These are phyloP conservation scores for Paramuricea clavata DNA, from an alignment of 92 coral and sea anemone genomes.

Conservation along the genomic window DNA sequence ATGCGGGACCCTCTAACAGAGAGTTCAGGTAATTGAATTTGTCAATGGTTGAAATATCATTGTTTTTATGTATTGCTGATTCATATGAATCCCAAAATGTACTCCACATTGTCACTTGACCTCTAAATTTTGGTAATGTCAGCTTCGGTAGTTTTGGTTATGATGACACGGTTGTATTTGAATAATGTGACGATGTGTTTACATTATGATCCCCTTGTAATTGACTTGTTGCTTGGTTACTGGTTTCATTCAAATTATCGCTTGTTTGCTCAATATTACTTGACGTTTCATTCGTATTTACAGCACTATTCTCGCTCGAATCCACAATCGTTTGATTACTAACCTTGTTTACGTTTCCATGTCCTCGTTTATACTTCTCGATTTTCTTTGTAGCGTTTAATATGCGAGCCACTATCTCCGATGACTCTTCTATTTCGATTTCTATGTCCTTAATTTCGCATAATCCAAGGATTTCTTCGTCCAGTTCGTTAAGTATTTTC, in stretches of 20 bases:
- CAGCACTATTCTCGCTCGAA: too few species aligned
- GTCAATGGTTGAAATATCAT: background rate
- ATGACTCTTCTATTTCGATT: slow-evolving; percentile 11
- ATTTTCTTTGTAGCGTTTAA: slow-evolving; percentile 1
- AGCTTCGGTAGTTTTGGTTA: background rate
- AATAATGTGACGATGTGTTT: too few species aligned
- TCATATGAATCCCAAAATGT: slow-evolving; percentile 32
- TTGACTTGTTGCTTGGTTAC: background rate
- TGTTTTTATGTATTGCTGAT: background rate
- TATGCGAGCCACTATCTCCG: slow-evolving; percentile 27
- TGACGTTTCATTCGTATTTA: too few species aligned
- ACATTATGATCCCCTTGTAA: background rate
- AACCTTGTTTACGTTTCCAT: background rate
- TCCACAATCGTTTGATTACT: background rate
- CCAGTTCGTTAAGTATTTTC: background rate
- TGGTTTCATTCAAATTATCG: too few species aligned
- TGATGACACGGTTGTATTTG: background rate
- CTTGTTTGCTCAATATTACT: too few species aligned
- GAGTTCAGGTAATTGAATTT: slow-evolving; percentile 13
- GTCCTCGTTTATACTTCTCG: background rate
- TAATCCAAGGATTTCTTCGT: slow-evolving; percentile 30
- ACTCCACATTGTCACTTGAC: slow-evolving; percentile 4
- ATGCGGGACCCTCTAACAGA: slow-evolving; percentile 42
- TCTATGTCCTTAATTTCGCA: slow-evolving; percentile 26
- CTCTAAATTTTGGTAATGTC: slow-evolving; percentile 5